Conservation (phyloP, 37 sponge, comb jelly and placozoan species). For the Diacarnus erythraeanus region DNA sequence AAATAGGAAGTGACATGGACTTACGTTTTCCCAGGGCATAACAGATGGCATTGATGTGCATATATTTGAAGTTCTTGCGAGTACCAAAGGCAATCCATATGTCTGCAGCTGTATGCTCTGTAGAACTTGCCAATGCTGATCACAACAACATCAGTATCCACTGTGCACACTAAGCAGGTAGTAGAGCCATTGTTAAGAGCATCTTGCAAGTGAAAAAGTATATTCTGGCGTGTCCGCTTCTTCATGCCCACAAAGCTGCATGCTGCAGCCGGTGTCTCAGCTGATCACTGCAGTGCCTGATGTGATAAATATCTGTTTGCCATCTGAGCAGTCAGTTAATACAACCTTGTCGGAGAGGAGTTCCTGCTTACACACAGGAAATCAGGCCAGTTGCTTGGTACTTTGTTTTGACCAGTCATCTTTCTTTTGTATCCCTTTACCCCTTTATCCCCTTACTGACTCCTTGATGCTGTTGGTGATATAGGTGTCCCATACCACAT, state of each 20-base stretch:
- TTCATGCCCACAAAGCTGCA: too few species aligned
- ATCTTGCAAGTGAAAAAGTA: background rate
- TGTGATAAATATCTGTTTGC: background rate
- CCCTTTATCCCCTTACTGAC: background rate
- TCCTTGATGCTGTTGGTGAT: too few species aligned
- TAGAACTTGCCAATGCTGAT: background rate
- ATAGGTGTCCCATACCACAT: too few species aligned
- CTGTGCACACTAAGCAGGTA: background rate
- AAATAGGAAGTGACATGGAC: too few species aligned
- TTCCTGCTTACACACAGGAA: background rate
- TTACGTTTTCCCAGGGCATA: too few species aligned
- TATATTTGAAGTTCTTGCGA: too few species aligned
- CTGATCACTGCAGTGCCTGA: too few species aligned
- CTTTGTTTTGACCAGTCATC: background rate
- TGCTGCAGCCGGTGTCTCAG: too few species aligned
- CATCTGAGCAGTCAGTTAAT: background rate
- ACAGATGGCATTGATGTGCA: too few species aligned
- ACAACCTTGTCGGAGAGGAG: background rate
- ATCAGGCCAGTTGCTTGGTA: background rate
- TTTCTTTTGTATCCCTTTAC: background rate
- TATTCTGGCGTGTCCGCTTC: background rate
- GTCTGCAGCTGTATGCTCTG: too few species aligned
- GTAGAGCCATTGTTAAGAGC: background rate
- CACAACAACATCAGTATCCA: background rate
- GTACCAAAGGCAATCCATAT: too few species aligned